Evolutionary conservation across 2,113 vertebrate genomes (phyloP).

Genomic region (Tonatia bakeri): DNA sequence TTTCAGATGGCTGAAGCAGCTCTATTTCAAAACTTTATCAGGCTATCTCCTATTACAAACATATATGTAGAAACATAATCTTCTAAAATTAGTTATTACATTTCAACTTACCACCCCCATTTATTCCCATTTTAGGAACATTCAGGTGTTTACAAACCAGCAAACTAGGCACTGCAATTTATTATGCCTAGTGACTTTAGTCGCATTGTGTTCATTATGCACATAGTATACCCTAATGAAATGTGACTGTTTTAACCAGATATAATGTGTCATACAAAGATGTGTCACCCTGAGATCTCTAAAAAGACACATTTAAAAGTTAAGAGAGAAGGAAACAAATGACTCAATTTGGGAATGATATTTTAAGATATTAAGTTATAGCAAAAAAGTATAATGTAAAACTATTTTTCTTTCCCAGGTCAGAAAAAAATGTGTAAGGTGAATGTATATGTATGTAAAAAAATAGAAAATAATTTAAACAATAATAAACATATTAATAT

Average conservation of each 20-base stretch:
- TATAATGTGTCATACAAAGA: constrained; percentile 20
- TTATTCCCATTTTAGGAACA: not conserved
- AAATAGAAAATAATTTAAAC: not conserved
- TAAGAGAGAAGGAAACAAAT: constrained; percentile 45
- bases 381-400: not conserved
- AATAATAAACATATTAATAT: not conserved
- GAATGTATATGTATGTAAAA: not conserved
- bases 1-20: not conserved
- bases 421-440: not conserved
- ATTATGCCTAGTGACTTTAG: constrained; percentile 61
- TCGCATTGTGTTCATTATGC: constrained; percentile 54
- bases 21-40: not conserved
- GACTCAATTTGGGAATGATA: not conserved
- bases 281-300: constrained; percentile 54
- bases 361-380: not conserved
- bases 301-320: constrained; percentile 33
- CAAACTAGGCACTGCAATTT: constrained; percentile 14
- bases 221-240: constrained; percentile 39
- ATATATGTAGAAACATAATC: not conserved
- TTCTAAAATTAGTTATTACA: not conserved
- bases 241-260: constrained; percentile 64
- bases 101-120: not conserved
- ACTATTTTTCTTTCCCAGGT: not conserved
- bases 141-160: constrained; percentile 32
- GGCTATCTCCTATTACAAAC: not conserved